Percentiles rank a stretch among this genome's conserved stretches.
phyloP scores from a whole-genome alignment of 1,140 invertebrate genomes.

The Calliphora vicina region DNA sequence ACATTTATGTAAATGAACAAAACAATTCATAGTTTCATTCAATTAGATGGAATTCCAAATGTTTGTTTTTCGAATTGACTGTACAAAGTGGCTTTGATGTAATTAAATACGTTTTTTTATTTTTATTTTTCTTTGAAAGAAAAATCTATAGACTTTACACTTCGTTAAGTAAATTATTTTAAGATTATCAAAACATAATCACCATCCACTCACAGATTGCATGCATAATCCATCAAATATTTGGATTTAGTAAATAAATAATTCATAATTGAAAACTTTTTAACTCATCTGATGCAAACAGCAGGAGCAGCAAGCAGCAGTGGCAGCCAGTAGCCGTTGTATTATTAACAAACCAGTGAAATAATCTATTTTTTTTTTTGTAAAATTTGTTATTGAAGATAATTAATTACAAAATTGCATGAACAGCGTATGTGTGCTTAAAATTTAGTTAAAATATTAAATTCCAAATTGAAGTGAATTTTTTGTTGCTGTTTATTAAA shows the following conservation, averaged over 20 bases:
- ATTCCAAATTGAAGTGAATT: too few relatives aligned
- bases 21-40: too few relatives aligned
- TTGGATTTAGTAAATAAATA: conserved; percentile 8
- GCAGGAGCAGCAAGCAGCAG: not conserved
- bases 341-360: not conserved
- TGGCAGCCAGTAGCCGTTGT: not conserved
- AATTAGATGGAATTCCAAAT: too few relatives aligned
- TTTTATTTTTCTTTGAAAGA: not conserved
- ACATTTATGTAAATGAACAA: too few relatives aligned
- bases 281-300: not conserved
- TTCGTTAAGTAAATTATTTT: conserved; percentile 2
- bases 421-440: not conserved
- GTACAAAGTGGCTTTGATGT: too few relatives aligned
- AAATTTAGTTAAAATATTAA: not conserved
- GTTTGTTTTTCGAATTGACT: too few relatives aligned
- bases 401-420: conserved; percentile 32
- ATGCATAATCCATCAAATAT: conserved; percentile 17
- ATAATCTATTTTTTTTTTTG: conserved; percentile 14
- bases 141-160: conserved; percentile 13
- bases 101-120: too few relatives aligned
- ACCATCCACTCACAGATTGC: not conserved
- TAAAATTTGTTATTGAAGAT: not conserved
- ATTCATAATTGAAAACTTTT: not conserved
- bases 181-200: conserved; percentile 1
- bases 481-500: not conserved